Percentiles rank a stretch among this genome's conserved stretches.
Conservation (phyloP, 2,113 vertebrate genomes). For the Penelope pileata region DNA sequence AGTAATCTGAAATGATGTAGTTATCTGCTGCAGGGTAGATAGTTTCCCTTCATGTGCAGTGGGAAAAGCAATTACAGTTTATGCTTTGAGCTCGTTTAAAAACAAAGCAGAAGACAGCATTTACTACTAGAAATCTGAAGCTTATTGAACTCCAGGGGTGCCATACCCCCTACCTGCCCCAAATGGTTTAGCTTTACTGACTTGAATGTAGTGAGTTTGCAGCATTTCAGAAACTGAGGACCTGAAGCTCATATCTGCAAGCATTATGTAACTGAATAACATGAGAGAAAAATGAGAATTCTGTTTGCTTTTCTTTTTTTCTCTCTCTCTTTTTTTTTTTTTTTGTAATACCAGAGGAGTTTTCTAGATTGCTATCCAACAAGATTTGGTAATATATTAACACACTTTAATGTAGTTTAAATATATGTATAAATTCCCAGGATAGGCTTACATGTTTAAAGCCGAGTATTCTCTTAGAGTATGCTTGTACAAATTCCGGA, state of each 20-base stretch:
- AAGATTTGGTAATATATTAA: not conserved
- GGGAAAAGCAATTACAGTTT: not conserved
- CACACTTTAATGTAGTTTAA: not conserved
- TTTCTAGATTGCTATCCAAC: not conserved
- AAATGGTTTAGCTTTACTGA: not conserved
- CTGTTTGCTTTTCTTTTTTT: no score
- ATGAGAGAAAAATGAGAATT: not conserved
- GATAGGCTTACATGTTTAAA: not conserved
- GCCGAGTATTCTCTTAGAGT: not conserved
- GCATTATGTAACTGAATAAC: not conserved
- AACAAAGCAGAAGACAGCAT: conserved; percentile 34
- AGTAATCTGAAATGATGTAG: not conserved
- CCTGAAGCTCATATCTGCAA: not conserved
- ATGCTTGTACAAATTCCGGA: not conserved
- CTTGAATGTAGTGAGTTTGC: not conserved
- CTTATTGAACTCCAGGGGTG: not conserved
- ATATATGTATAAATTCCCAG: not conserved
- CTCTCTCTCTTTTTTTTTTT: not conserved
- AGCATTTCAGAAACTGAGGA: not conserved
- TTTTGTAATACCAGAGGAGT: not conserved
- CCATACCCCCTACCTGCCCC: not conserved
- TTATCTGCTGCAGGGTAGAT: not conserved
- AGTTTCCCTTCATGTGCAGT: not conserved
- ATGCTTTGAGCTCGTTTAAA: conserved; percentile 1
- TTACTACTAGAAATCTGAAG: not conserved